These are phyloP conservation scores for Ischnus inquisitorius DNA, from an alignment of 2,888 invertebrate genomes.

Conservation along the genomic window DNA sequence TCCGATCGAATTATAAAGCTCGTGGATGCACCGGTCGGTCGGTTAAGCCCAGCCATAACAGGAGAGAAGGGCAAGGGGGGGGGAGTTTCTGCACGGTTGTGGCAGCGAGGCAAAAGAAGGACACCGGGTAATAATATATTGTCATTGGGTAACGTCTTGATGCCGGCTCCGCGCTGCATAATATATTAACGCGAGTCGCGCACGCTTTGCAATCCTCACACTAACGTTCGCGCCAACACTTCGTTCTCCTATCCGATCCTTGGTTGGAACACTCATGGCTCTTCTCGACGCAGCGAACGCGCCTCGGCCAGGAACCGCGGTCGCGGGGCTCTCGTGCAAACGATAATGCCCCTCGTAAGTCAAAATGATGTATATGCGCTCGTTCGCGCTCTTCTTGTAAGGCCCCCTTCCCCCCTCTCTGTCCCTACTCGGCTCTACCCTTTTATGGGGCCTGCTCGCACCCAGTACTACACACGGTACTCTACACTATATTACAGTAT, in stretches of 20 bases:
- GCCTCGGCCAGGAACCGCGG: slow-evolving; percentile 34
- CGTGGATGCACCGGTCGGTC: slow-evolving; percentile 63
- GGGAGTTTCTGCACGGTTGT: slow-evolving; percentile 45
- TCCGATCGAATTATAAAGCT: slow-evolving; percentile 73
- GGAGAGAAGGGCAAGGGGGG: slow-evolving; percentile 42
- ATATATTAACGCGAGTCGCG: slow-evolving; percentile 77
- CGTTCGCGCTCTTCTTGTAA: slow-evolving; percentile 73
- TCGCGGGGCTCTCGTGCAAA: slow-evolving; percentile 67
- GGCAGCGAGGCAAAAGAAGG: slow-evolving; percentile 71
- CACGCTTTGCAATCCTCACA: slow-evolving; percentile 51
- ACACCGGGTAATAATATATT: slow-evolving; percentile 79
- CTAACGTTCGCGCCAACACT: slow-evolving; percentile 30
- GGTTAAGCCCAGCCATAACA: slow-evolving; percentile 72
- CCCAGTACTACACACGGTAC: slow-evolving; percentile 19
- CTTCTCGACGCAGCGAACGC: slow-evolving; percentile 45
- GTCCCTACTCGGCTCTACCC: slow-evolving; percentile 26
- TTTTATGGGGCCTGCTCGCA: slow-evolving; percentile 26
- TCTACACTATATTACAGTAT: slow-evolving; percentile 37
- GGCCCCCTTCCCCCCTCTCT: slow-evolving; percentile 64
- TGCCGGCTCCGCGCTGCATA: slow-evolving; percentile 73
- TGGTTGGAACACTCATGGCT: slow-evolving; percentile 35
- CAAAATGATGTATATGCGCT: slow-evolving; percentile 81
- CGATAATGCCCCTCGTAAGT: slow-evolving; percentile 82
- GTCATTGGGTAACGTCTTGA: slow-evolving; percentile 80
- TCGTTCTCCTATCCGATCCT: slow-evolving; percentile 59